These are phyloP conservation scores for Nemapogon koenigi DNA, from an alignment of 2,888 invertebrate species.

Conservation along the genomic window DNA sequence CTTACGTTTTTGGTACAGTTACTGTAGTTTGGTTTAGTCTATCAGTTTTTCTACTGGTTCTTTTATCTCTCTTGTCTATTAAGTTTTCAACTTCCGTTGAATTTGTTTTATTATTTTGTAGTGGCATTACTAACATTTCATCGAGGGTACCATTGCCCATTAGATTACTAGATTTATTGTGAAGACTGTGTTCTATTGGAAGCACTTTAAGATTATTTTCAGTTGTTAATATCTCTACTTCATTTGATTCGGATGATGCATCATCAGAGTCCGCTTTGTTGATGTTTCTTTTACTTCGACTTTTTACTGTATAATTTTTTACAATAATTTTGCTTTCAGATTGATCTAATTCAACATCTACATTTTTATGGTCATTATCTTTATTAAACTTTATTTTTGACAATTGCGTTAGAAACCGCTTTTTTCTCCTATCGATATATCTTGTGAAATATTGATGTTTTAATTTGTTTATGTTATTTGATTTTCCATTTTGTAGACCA, in stretches of 20 bases:
- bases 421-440: slow-evolving; percentile 47
- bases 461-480: slow-evolving; percentile 28
- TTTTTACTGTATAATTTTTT: slow-evolving; percentile 22
- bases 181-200: background rate
- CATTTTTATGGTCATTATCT: slow-evolving; percentile 25
- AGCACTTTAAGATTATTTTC: slow-evolving; percentile 41
- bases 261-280: slow-evolving; percentile 31
- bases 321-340: slow-evolving; percentile 25
- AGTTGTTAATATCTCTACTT: slow-evolving; percentile 26
- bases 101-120: slow-evolving; percentile 44
- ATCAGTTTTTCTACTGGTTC: slow-evolving; percentile 58
- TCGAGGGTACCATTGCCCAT: too few relatives aligned
- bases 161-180: background rate
- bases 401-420: slow-evolving; percentile 40
- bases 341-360: slow-evolving; percentile 31
- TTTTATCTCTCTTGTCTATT: slow-evolving; percentile 49
- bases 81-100: slow-evolving; percentile 45
- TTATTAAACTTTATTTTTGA: slow-evolving; percentile 18
- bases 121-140: slow-evolving; percentile 37
- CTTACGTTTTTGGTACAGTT: slow-evolving; percentile 57
- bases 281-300: slow-evolving; percentile 33
- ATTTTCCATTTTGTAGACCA: slow-evolving; percentile 30
- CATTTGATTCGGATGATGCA: slow-evolving; percentile 24
- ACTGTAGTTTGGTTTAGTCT: slow-evolving; percentile 57
- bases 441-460: slow-evolving; percentile 55